A percentile compares a stretch with the other conserved stretches of the same genome.
phyloP scores from a whole-genome alignment of 2,113 vertebrate genomes.

The Myocastor coypus region DNA sequence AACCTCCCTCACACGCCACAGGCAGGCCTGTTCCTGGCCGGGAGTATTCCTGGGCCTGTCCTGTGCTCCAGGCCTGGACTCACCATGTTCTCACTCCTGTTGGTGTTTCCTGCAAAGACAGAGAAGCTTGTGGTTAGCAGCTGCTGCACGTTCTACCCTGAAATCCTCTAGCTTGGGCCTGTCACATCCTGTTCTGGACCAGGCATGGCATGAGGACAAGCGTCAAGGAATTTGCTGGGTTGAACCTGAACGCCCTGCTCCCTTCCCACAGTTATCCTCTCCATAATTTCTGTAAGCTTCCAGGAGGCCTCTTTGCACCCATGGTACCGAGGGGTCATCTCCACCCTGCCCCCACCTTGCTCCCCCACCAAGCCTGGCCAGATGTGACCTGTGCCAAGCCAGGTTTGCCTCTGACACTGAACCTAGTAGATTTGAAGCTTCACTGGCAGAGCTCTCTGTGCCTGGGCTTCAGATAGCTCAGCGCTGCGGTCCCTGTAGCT shows the following conservation, averaged over 20 bases:
- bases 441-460: too few species aligned
- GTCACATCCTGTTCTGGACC: not conserved
- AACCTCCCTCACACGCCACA: not conserved
- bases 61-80: not conserved
- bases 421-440: not conserved
- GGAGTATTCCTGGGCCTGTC: not conserved
- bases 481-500: not conserved
- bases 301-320: not conserved
- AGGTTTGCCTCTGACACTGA: not conserved
- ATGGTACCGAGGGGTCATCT: not conserved
- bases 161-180: not conserved
- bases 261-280: not conserved
- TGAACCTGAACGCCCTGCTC: not conserved
- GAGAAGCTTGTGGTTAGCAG: not conserved
- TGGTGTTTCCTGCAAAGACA: not conserved
- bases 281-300: not conserved
- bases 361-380: not conserved
- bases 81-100: not conserved
- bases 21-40: not conserved
- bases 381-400: not conserved
- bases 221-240: not conserved
- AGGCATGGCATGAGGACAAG: not conserved
- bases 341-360: not conserved
- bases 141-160: not conserved
- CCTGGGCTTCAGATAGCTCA: not conserved